Base-by-base conservation (phyloP, 1,140 invertebrate genomes). In the Drosophila baimaii region DNA sequence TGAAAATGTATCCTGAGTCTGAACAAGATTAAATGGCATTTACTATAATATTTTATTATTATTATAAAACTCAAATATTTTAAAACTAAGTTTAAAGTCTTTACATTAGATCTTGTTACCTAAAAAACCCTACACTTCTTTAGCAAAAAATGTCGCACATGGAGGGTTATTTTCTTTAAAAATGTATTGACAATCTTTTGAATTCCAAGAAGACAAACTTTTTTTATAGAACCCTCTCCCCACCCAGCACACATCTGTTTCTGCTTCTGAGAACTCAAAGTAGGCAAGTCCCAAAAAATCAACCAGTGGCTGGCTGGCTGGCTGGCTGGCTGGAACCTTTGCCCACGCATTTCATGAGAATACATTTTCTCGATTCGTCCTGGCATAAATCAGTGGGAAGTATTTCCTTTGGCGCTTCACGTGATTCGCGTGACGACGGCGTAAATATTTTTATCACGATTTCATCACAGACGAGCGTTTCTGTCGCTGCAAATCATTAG, bases 401-500 rank as follows among this genome's bases (percentile, higher is more conserved):
- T 47, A 47, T 69, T 69, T 56, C 31, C 49, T 19, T 33, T 31
- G 25, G 9, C 49, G 17, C 44, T 29, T 44, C 37, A 47, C 51
- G 70, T 57, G 47, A 74, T 66, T 37, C 54, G 27, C 72, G 61
- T 66, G 71, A 52, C 54, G 61, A 75, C 54, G 17, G 52, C 33
- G 47, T 35, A 46, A 65, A 65, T 76, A 75, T 66, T 76, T 76
- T 29, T 57, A 75, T 57, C 71, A 58, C 61, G 61, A 64, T 59
- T 75, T 64, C 72, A 65, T 74, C 70, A 47, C 58, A 33, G 37
- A 54, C 47, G 27, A 79, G 49, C 62, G 23, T 52, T 77, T 56
- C 25, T 57, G 35, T 25, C 39, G 27, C 41, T 65, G 25, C 56
- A 77, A 88, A 89, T 89, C 77, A 88, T 88, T 88, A 89, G 79